A percentile compares a stretch with the other conserved stretches of the same genome.
phyloP scores from a whole-genome alignment of 1,140 invertebrate genomes.

The Glomeris maerens region DNA sequence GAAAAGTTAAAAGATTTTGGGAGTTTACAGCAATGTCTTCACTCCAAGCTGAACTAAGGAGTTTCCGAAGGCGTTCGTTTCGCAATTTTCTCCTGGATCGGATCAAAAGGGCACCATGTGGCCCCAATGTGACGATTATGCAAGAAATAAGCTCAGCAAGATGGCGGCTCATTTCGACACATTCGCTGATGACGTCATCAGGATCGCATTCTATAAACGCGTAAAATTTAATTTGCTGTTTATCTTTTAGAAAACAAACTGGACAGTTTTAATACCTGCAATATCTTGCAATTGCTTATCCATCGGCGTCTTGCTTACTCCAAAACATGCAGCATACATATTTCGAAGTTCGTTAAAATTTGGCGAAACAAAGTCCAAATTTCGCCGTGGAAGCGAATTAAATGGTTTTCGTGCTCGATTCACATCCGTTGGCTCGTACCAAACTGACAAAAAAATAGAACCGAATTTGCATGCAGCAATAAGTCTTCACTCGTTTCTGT shows the following conservation, averaged over 20 bases:
- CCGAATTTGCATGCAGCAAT: too few relatives aligned
- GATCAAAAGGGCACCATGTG: too few relatives aligned
- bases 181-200: background rate
- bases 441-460: slow-evolving; percentile 8
- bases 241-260: background rate
- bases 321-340: background rate
- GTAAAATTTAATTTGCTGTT: background rate
- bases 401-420: slow-evolving; percentile 10
- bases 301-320: background rate
- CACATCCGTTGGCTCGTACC: slow-evolving; percentile 10
- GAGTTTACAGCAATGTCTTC: too few relatives aligned
- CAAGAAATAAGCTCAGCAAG: too few relatives aligned
- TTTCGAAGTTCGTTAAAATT: slow-evolving; percentile 8
- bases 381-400: background rate
- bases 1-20: too few relatives aligned
- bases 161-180: too few relatives aligned
- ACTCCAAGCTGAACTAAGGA: too few relatives aligned
- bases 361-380: slow-evolving; percentile 5
- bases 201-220: background rate
- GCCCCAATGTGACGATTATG: too few relatives aligned
- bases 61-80: too few relatives aligned
- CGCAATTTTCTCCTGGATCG: too few relatives aligned
- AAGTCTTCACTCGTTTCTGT: background rate
- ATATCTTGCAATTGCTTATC: background rate
- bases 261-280: background rate